Percentiles rank a stretch among this genome's conserved stretches.
Evolutionary conservation across 2,888 invertebrate species (phyloP).

Genomic region (Scelioninae gen. 2): DNA sequence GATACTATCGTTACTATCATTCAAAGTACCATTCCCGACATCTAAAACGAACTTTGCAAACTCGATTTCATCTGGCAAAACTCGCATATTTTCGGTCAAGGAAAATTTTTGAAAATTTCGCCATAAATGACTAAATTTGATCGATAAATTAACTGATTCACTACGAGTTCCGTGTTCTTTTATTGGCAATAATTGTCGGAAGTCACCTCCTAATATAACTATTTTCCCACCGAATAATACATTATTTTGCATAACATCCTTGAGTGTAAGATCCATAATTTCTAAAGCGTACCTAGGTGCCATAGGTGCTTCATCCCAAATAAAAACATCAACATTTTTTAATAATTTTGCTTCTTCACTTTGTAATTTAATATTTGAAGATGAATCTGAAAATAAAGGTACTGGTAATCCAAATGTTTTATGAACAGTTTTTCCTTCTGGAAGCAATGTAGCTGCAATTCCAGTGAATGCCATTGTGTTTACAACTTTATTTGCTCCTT

Average conservation of each 20-base stretch:
- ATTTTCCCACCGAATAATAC: background rate
- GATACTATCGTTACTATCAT: background rate
- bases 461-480: too few species aligned
- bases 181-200: background rate
- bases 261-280: background rate
- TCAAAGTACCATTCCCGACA: background rate
- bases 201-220: background rate
- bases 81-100: background rate
- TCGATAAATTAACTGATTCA: background rate
- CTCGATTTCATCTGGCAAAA: slow-evolving; percentile 1
- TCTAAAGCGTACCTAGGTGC: slow-evolving; percentile 2
- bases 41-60: slow-evolving; percentile 4
- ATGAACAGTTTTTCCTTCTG: too few species aligned
- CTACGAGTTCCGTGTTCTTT: background rate
- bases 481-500: too few species aligned
- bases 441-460: too few species aligned
- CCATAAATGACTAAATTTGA: slow-evolving; percentile 2
- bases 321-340: too few species aligned
- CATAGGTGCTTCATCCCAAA: background rate
- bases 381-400: too few species aligned
- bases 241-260: slow-evolving; percentile 6
- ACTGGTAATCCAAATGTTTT: too few species aligned
- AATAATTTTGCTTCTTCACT: too few species aligned
- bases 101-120: background rate
- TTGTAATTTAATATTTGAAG: too few species aligned